These are phyloP conservation scores for Gobionotothen gibberifrons DNA, from an alignment of 2,797 vertebrate genomes.

Conservation along the genomic window DNA sequence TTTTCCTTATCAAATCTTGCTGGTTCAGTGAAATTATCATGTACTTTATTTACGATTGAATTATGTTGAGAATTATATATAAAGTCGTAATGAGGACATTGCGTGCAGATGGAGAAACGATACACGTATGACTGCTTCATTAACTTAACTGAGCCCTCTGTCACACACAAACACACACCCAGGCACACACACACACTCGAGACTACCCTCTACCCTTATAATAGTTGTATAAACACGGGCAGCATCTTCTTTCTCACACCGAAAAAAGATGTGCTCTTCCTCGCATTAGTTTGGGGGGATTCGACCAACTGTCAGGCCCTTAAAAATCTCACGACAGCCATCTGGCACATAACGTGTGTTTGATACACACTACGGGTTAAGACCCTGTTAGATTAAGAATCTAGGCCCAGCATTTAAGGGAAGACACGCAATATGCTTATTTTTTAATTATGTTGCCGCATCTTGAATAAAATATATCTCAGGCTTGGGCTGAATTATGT, in stretches of 20 bases:
- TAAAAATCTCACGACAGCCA: constrained; percentile 19
- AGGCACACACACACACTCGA: neutral
- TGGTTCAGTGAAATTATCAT: neutral
- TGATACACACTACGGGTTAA: constrained; percentile 14
- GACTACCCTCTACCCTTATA: neutral
- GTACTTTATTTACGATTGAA: neutral
- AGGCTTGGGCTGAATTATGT: constrained; percentile 25
- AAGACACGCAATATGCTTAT: too few species aligned
- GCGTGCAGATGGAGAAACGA: constrained; percentile 44
- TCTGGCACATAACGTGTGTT: constrained; percentile 32
- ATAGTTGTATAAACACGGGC: neutral
- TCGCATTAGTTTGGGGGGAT: neutral
- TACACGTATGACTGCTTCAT: constrained; percentile 33
- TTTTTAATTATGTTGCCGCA: neutral
- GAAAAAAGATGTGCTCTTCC: neutral
- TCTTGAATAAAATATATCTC: constrained; percentile 5
- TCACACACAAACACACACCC: neutral
- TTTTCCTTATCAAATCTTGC: neutral
- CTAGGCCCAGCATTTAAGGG: neutral
- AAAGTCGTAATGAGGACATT: constrained; percentile 3
- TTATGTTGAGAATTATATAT: too few species aligned
- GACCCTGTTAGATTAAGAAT: constrained; percentile 32
- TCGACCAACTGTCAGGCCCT: constrained; percentile 34
- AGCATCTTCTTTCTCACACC: neutral
- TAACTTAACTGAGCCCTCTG: constrained; percentile 8